A percentile compares a stretch with the other conserved stretches of the same genome.
Conservation (phyloP, 2,113 vertebrate species). For the Pollachius pollachius region DNA sequence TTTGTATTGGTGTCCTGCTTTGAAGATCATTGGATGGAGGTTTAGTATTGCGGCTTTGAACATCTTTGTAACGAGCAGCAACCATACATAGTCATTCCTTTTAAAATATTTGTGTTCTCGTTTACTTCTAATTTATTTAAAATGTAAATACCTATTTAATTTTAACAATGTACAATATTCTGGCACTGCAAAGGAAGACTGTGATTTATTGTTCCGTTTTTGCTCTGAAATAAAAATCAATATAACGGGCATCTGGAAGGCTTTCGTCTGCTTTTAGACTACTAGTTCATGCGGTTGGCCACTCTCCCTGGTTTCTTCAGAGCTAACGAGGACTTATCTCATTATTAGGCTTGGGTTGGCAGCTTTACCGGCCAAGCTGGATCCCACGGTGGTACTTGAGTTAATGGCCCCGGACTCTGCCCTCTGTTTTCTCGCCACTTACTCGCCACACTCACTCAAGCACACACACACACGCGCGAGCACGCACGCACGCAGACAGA, state of each 20-base stretch:
- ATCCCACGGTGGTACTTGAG: constrained; percentile 50
- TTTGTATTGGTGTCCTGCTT: not conserved
- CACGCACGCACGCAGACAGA: constrained; percentile 1
- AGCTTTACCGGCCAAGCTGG: constrained; percentile 37
- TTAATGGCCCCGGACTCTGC: constrained; percentile 16
- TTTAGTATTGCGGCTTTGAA: constrained; percentile 20
- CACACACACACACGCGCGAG: constrained; percentile 8
- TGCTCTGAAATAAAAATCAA: constrained; percentile 76
- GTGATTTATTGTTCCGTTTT: constrained; percentile 57
- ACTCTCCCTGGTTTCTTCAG: not conserved
- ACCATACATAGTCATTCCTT: constrained; percentile 34
- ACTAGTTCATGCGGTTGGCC: not conserved
- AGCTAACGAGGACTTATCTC: constrained; percentile 25
- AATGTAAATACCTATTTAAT: constrained; percentile 71
- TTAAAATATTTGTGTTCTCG: constrained; percentile 39
- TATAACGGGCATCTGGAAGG: constrained; percentile 57
- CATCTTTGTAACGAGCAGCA: constrained; percentile 32
- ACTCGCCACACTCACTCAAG: not conserved
- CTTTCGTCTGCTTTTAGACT: constrained; percentile 26
- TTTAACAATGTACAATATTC: constrained; percentile 55
- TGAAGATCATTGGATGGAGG: constrained; percentile 9
- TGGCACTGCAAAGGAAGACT: constrained; percentile 60
- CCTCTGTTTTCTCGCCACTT: not conserved
- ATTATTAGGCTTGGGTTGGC: constrained; percentile 28
- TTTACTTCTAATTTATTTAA: constrained; percentile 72